Percentiles rank a stretch among this genome's conserved stretches.
Conservation (phyloP, 1,140 invertebrate species). For the Cataglyphis hispanica region DNA sequence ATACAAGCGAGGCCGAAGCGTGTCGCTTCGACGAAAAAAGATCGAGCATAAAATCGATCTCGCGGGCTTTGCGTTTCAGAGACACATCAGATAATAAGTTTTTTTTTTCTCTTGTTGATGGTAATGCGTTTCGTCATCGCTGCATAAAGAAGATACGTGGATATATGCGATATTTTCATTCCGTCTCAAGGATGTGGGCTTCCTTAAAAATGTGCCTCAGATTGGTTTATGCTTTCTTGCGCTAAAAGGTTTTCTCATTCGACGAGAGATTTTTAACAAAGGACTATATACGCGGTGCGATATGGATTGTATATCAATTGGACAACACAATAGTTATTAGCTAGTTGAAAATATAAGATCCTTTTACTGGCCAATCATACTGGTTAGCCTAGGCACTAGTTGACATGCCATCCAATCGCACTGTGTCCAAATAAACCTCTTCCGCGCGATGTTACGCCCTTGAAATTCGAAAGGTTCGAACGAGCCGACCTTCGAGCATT, state of each 20-base stretch:
- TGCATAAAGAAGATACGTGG: background rate
- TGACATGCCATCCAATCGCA: no score
- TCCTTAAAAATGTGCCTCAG: background rate
- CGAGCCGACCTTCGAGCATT: background rate
- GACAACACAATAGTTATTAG: no score
- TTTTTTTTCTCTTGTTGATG: background rate
- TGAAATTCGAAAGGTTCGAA: conserved; percentile 35
- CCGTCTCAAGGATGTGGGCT: background rate
- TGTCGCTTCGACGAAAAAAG: conserved; percentile 55
- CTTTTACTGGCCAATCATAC: no score
- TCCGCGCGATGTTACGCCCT: background rate
- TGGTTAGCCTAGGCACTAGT: no score
- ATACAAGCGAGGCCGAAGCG: conserved; percentile 44
- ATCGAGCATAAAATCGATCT: conserved; percentile 53
- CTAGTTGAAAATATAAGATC: no score
- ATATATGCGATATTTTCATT: background rate
- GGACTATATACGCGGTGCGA: background rate
- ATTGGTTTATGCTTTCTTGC: background rate
- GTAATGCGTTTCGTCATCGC: background rate
- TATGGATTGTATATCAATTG: no score
- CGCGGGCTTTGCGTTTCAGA: background rate
- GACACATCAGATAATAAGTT: conserved; percentile 1
- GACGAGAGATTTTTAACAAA: background rate
- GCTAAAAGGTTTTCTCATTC: background rate
- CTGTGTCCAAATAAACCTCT: no score